These are phyloP conservation scores for Stictocephala bisonia DNA, from an alignment of 2,888 invertebrate species.

Conservation along the genomic window DNA sequence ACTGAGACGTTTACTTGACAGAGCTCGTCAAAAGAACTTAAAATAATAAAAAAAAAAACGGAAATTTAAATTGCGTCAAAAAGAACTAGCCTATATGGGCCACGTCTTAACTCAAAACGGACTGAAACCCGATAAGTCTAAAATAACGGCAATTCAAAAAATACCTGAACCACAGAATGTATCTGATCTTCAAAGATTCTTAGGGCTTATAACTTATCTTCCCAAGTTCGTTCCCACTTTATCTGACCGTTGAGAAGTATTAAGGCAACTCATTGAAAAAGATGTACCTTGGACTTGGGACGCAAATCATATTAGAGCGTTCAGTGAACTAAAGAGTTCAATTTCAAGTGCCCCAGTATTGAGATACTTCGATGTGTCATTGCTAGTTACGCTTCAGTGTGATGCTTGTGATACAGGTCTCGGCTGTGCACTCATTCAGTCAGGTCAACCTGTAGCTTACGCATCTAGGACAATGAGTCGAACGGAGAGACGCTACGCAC, in stretches of 20 bases:
- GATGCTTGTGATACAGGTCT: slow-evolving; percentile 11
- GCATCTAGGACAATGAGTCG: neutral
- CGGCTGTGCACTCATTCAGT: neutral
- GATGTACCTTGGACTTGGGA: slow-evolving; percentile 8
- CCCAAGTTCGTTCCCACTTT: too few relatives aligned
- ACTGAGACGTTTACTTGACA: neutral
- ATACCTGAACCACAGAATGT: too few relatives aligned
- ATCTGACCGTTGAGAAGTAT: too few relatives aligned
- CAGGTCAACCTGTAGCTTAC: neutral
- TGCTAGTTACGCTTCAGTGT: neutral
- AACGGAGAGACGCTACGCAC: neutral
- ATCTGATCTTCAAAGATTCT: too few relatives aligned
- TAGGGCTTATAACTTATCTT: too few relatives aligned
- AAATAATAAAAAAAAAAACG: neutral
- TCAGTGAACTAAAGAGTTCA: neutral
- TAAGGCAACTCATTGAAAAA: neutral
- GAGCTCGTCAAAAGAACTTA: neutral
- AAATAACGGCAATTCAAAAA: too few relatives aligned
- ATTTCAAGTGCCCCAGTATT: neutral
- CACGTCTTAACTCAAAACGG: too few relatives aligned
- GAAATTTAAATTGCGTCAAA: too few relatives aligned
- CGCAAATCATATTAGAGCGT: neutral
- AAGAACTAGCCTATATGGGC: too few relatives aligned
- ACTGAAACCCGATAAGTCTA: too few relatives aligned
- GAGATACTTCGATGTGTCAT: neutral